Evolutionary conservation across 1,140 invertebrate genomes (phyloP).

Genomic region (Alviniconcha marisindica): DNA sequence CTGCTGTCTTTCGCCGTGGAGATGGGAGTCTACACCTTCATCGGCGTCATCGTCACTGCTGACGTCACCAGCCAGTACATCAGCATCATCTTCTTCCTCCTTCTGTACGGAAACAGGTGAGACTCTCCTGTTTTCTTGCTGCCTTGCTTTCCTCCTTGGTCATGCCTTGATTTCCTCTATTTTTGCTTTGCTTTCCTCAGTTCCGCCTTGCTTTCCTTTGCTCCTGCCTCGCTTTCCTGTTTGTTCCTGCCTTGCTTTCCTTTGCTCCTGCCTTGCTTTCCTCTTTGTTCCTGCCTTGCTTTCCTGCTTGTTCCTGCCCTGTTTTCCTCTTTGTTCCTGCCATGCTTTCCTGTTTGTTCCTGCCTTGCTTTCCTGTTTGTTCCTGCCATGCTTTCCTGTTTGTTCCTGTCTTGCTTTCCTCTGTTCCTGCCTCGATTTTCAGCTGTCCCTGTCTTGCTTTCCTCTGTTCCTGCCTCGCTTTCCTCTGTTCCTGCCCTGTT

Average conservation of each 20-base stretch:
- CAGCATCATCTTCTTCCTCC: slow-evolving; percentile 56
- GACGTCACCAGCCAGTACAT: slow-evolving; percentile 57
- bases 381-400: background rate
- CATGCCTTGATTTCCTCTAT: background rate
- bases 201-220: background rate
- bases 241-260: background rate
- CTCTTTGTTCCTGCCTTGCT: background rate
- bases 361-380: background rate
- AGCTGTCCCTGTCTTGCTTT: background rate
- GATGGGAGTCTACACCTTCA: slow-evolving; percentile 62
- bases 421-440: background rate
- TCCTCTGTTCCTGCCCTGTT: background rate
- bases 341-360: background rate
- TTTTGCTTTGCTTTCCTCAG: background rate
- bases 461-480: background rate
- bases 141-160: background rate
- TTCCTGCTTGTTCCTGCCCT: background rate
- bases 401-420: background rate
- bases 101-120: slow-evolving; percentile 48
- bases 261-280: background rate
- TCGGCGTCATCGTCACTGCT: slow-evolving; percentile 70
- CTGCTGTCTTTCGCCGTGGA: slow-evolving; percentile 63
- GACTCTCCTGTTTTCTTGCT: background rate
- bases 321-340: background rate
- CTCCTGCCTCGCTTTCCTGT: background rate